Evolutionary conservation across 1,140 invertebrate genomes (phyloP).

Genomic region (Drosophila kohkoa): DNA sequence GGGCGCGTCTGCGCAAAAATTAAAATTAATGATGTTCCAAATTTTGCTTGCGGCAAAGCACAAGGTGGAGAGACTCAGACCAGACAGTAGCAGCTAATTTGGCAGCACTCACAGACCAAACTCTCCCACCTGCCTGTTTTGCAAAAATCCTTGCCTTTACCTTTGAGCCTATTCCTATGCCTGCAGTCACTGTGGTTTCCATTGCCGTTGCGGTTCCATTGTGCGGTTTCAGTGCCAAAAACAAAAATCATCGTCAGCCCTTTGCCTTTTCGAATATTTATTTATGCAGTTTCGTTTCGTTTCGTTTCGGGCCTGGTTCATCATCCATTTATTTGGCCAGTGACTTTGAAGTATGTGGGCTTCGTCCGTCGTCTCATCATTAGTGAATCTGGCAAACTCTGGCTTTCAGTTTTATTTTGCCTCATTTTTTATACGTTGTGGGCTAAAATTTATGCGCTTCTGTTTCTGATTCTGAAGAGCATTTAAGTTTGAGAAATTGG

Average conservation of each 20-base stretch:
- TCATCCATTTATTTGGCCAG: slow-evolving; percentile 36
- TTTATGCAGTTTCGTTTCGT: slow-evolving; percentile 58
- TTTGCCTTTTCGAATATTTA: slow-evolving; percentile 49
- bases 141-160: slow-evolving; percentile 15
- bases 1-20: slow-evolving; percentile 78
- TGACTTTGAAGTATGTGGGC: slow-evolving; percentile 40
- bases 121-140: slow-evolving; percentile 29
- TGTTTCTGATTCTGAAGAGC: slow-evolving; percentile 63
- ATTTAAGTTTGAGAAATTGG: slow-evolving; percentile 74
- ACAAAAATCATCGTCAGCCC: slow-evolving; percentile 36
- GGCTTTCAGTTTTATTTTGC: slow-evolving; percentile 48
- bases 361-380: slow-evolving; percentile 50
- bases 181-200: slow-evolving; percentile 51
- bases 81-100: slow-evolving; percentile 74
- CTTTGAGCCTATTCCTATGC: slow-evolving; percentile 31
- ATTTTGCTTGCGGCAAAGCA: slow-evolving; percentile 40
- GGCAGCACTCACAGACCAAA: slow-evolving; percentile 36
- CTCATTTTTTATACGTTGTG: slow-evolving; percentile 50
- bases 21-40: slow-evolving; percentile 81
- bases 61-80: neutral
- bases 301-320: slow-evolving; percentile 14
- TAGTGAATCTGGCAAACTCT: slow-evolving; percentile 42
- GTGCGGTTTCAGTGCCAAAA: slow-evolving; percentile 14
- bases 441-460: slow-evolving; percentile 73
- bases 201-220: slow-evolving; percentile 33